Conservation (phyloP, 1,140 invertebrate species). For the Vollenhovia emeryi region DNA sequence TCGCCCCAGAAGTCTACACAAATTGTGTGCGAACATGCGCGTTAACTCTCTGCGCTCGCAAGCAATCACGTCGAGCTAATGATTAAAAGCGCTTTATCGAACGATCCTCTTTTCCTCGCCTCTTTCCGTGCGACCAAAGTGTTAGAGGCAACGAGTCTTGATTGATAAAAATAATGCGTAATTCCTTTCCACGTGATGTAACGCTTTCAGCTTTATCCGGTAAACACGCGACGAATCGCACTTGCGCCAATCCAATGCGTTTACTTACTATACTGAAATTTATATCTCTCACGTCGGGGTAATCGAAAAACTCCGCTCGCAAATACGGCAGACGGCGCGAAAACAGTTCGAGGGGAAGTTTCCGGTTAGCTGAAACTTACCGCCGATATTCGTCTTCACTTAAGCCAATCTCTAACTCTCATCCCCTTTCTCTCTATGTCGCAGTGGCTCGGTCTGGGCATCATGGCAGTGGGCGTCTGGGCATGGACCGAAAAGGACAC, state of each 20-base stretch:
- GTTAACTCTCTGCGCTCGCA: background rate
- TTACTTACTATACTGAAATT: background rate
- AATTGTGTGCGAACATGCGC: background rate
- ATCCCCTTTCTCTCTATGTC: slow-evolving; percentile 79
- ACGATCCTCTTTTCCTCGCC: background rate
- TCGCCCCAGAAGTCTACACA: background rate
- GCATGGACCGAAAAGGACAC: slow-evolving; percentile 99
- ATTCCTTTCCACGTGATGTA: background rate
- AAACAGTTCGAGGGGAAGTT: slow-evolving; percentile 28
- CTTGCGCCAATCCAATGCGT: background rate
- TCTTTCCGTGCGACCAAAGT: background rate
- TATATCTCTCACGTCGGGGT: background rate
- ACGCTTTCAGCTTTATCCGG: background rate
- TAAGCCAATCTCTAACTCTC: slow-evolving; percentile 17
- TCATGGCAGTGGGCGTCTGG: slow-evolving; percentile 97
- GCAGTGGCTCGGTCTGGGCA: slow-evolving; percentile 93
- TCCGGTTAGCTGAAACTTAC: slow-evolving; percentile 24
- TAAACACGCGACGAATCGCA: background rate
- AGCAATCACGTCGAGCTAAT: background rate
- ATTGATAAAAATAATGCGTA: background rate
- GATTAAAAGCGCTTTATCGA: background rate
- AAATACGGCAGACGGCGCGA: slow-evolving; percentile 20
- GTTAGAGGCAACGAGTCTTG: background rate
- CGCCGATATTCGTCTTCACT: slow-evolving; percentile 39
- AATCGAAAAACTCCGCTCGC: slow-evolving; percentile 26